A percentile compares a stretch with the other conserved stretches of the same genome.
phyloP scores from a whole-genome alignment of 2,888 invertebrate genomes.

The Stegana nigrithorax region DNA sequence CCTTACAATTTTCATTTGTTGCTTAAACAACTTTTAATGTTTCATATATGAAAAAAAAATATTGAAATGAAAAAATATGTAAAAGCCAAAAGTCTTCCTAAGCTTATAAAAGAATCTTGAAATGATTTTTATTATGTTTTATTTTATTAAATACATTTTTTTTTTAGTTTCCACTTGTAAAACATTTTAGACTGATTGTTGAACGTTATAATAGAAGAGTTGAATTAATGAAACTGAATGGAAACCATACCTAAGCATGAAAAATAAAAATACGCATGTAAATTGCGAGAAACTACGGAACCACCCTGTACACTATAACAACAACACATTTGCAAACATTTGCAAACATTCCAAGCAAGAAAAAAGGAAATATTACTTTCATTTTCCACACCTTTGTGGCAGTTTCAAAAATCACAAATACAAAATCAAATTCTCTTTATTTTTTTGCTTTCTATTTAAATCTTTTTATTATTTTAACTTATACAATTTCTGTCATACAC shows the following conservation, averaged over 20 bases:
- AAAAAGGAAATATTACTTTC: background rate
- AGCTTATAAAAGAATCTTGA: background rate
- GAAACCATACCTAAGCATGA: background rate
- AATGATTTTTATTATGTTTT: background rate
- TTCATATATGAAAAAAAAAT: background rate
- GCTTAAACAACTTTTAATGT: no score
- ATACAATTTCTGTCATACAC: constrained; percentile 19
- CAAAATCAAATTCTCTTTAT: constrained; percentile 30
- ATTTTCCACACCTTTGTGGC: constrained; percentile 20
- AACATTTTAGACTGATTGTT: constrained; percentile 48
- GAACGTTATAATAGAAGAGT: constrained; percentile 41
- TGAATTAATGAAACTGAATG: constrained; percentile 11
- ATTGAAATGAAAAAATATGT: background rate
- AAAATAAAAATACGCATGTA: background rate
- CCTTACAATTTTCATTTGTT: no score
- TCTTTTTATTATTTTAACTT: background rate
- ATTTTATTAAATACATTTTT: background rate
- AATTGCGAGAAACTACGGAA: no score
- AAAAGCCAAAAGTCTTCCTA: background rate
- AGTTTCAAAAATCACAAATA: constrained; percentile 49
- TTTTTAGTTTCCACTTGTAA: constrained; percentile 7
- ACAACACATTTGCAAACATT: constrained; percentile 1
- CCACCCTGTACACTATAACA: background rate
- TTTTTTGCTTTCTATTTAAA: constrained; percentile 26
- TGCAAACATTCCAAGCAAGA: constrained; percentile 19